Evolutionary conservation across 2,888 invertebrate species (phyloP).

Genomic region (Iphiclides podalirius): DNA sequence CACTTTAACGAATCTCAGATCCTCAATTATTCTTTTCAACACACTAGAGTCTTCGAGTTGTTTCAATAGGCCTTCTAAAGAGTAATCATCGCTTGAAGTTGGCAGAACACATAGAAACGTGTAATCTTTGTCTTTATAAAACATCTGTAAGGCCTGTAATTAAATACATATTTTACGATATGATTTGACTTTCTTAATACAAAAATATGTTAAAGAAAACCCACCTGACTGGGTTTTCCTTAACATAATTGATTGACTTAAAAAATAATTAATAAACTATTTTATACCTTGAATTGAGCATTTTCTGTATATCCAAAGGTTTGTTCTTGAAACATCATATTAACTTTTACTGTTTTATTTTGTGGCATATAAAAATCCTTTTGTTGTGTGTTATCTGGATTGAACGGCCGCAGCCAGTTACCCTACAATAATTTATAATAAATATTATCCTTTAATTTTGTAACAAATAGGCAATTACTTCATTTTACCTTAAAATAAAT

Average conservation of each 20-base stretch:
- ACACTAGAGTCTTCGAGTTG: slow-evolving; percentile 29
- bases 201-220: too few species aligned
- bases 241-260: too few species aligned
- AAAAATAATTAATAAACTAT: too few species aligned
- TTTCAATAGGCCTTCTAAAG: slow-evolving; percentile 26
- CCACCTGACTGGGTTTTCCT: too few species aligned
- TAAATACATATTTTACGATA: too few species aligned
- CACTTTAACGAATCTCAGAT: slow-evolving; percentile 25
- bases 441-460: too few species aligned
- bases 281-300: slow-evolving; percentile 23
- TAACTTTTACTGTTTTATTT: slow-evolving; percentile 28
- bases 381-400: slow-evolving; percentile 30
- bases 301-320: slow-evolving; percentile 26
- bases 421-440: slow-evolving; percentile 32
- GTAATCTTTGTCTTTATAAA: slow-evolving; percentile 37
- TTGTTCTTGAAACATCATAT: slow-evolving; percentile 37
- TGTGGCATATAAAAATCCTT: slow-evolving; percentile 33
- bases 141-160: slow-evolving; percentile 41
- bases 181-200: too few species aligned
- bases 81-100: slow-evolving; percentile 25
- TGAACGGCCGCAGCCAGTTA: slow-evolving; percentile 36
- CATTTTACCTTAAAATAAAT: slow-evolving; percentile 41
- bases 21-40: slow-evolving; percentile 25
- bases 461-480: too few species aligned
- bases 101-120: slow-evolving; percentile 38